phyloP scores from a whole-genome alignment of 53 echinoderm and acorn worm species.

The Echinarachnius parma region DNA sequence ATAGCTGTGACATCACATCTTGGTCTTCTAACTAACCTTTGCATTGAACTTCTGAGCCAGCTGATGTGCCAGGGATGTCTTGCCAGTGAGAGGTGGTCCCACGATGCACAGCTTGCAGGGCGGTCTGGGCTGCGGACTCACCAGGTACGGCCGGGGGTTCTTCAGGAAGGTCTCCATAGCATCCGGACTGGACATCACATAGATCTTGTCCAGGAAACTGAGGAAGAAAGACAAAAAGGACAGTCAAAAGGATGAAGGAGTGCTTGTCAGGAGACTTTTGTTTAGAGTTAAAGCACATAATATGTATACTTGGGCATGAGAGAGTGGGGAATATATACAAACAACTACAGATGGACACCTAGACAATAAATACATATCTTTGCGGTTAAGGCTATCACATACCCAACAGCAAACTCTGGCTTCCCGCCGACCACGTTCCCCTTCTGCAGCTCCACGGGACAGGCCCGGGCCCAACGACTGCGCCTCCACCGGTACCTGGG shows the following conservation, averaged over 20 bases:
- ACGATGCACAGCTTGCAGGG: constrained; percentile 94
- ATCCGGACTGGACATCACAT: constrained; percentile 96
- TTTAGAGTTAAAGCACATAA: no score
- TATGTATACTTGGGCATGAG: no score
- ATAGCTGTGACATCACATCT: not conserved
- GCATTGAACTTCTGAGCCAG: constrained; percentile 94
- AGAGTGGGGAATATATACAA: no score
- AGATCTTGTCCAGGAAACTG: constrained; percentile 98
- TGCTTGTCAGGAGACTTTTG: no score
- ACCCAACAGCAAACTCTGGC: constrained; percentile 99
- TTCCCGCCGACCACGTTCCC: constrained; percentile 94
- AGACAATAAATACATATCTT: no score
- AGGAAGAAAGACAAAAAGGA: no score
- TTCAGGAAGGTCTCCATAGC: constrained; percentile 91
- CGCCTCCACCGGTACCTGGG: constrained; percentile 87
- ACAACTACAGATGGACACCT: no score
- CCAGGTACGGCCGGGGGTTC: constrained; percentile 90
- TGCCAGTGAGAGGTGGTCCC: constrained; percentile 90
- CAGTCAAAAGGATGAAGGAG: no score
- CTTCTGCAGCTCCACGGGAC: constrained; percentile 93
- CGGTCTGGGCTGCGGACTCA: constrained; percentile 96
- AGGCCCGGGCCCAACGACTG: constrained; percentile 84
- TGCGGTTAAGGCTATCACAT: constrained; percentile 28
- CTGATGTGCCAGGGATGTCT: constrained; percentile 79
- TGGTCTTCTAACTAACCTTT: constrained; percentile 70